These are phyloP conservation scores for Porites lobata DNA, from an alignment of 92 coral and sea anemone genomes.

Conservation along the genomic window DNA sequence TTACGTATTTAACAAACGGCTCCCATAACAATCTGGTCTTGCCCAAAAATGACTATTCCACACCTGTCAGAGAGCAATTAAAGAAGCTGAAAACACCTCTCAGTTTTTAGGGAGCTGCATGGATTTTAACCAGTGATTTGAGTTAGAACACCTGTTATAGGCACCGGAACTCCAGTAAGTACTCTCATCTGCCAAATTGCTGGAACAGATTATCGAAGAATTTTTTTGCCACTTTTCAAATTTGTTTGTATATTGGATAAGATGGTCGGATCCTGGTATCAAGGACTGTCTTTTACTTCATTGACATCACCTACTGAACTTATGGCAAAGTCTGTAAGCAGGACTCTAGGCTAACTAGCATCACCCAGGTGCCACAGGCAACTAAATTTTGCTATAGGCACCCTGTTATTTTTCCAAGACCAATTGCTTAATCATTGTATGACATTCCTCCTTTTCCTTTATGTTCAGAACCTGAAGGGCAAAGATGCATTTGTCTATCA, in stretches of 20 bases:
- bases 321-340: slow-evolving; percentile 4
- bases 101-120: slow-evolving; percentile 4
- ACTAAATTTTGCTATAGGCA: slow-evolving; percentile 5
- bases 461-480: slow-evolving; percentile 46
- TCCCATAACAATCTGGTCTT: slow-evolving; percentile 3
- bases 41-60: slow-evolving; percentile 3
- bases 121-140: slow-evolving; percentile 2
- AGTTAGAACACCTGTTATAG: neutral
- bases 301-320: slow-evolving; percentile 3
- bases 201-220: neutral
- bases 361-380: slow-evolving; percentile 1
- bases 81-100: neutral
- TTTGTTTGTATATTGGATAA: neutral
- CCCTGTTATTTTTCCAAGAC: neutral
- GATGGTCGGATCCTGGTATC: neutral
- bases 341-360: neutral
- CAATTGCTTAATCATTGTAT: neutral
- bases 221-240: slow-evolving; percentile 1
- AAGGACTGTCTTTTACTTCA: neutral
- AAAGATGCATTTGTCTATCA: slow-evolving; percentile 51
- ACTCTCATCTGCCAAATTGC: slow-evolving; percentile 7
- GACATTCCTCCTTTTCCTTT: neutral
- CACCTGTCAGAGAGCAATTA: slow-evolving; percentile 5
- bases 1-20: neutral
- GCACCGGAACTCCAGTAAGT: neutral